Conservation (phyloP, 2,113 vertebrate genomes). For the Oxygymnocypris stewartii region DNA sequence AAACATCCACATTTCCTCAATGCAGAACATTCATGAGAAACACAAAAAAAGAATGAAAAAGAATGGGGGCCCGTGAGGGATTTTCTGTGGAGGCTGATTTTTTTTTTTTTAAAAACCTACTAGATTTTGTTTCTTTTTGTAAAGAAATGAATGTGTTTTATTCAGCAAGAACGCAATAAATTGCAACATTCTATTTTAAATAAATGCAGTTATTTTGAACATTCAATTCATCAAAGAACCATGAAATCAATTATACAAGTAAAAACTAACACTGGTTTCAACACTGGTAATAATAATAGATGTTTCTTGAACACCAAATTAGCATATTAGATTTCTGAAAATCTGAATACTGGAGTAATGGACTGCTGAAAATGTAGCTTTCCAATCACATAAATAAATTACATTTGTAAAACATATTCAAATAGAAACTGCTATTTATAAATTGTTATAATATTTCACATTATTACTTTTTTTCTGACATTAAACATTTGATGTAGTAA, state of each 20-base stretch:
- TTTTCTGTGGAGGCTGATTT: conserved; percentile 1
- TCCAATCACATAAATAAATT: no score
- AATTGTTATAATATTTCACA: not conserved
- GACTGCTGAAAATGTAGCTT: no score
- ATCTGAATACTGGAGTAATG: no score
- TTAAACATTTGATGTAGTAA: not conserved
- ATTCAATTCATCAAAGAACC: not conserved
- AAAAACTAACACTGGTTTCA: no score
- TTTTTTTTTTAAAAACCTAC: not conserved
- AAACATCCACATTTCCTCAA: not conserved
- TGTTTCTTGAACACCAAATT: no score
- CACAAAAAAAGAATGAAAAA: not conserved
- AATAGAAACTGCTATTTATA: not conserved
- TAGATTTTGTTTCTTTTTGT: not conserved
- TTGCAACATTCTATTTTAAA: not conserved
- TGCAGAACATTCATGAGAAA: not conserved
- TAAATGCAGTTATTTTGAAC: not conserved
- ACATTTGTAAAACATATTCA: not conserved
- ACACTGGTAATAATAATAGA: no score
- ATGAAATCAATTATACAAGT: not conserved
- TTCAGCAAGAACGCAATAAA: not conserved
- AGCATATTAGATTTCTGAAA: no score
- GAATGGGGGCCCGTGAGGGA: not conserved
- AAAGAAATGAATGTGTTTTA: not conserved
- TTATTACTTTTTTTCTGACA: not conserved